phyloP scores from a whole-genome alignment of 2,113 vertebrate genomes.

The Marmota flaviventris region DNA sequence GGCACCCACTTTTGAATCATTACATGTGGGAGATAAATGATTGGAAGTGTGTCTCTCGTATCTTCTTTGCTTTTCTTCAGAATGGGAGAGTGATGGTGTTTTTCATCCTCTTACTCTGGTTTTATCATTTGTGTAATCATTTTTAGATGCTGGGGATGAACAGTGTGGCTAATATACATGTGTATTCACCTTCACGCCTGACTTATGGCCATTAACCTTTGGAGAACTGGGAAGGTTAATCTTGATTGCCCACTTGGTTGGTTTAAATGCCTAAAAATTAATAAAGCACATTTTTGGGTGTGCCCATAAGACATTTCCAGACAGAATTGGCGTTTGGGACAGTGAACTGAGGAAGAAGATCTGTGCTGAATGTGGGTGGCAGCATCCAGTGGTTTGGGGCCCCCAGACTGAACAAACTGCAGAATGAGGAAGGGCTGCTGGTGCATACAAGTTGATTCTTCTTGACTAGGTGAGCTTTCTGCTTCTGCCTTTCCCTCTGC shows the following conservation, averaged over 20 bases:
- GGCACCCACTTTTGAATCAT: neutral
- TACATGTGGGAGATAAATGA: neutral
- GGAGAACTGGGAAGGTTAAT: neutral
- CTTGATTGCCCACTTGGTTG: neutral
- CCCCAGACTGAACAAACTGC: neutral
- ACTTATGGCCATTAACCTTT: neutral
- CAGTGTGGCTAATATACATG: fast-evolving
- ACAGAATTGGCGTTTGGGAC: neutral
- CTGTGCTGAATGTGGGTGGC: neutral
- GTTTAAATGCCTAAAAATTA: neutral
- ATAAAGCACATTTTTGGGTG: neutral
- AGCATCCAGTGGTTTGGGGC: neutral
- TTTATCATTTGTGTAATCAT: neutral
- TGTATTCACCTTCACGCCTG: neutral
- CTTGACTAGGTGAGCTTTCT: neutral
- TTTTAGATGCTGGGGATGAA: neutral
- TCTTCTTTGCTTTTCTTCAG: neutral
- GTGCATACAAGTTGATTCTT: neutral
- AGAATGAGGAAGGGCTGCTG: neutral
- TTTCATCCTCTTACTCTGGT: neutral
- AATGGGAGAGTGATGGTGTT: neutral
- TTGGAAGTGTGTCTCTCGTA: fast-evolving
- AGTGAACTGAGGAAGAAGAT: neutral
- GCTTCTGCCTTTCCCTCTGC: neutral
- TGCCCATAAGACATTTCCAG: neutral